Evolutionary conservation across 2,888 invertebrate genomes (phyloP), one percentile per base, ranked within the genome.

Genomic region (Melikaiella ostensackeni): DNA sequence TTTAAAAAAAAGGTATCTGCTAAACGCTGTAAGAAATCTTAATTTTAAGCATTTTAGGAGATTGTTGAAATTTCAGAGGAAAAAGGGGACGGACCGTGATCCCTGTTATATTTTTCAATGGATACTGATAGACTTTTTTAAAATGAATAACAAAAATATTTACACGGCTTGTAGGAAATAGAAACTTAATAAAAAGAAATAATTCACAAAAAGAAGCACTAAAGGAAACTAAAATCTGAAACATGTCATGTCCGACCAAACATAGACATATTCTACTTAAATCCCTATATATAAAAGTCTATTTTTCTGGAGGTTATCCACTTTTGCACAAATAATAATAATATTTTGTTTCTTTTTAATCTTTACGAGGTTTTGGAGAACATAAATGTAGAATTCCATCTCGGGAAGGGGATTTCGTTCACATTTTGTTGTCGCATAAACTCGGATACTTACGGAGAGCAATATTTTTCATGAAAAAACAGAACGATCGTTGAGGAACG

Each of bases 401-500:
- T 27, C 16, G 11, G 7, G 24, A 57, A 24, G 3, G 13, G 11
- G 8, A 57, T 57, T 13, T 57, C 24, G 24, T 57, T 57, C 21
- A 50, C 50, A 50, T 50, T 50, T 50, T 50, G 50, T 50, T 50
- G 50, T n/a, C 50, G 3, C 50, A 50, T 50, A 50, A 50, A 50
- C n/a, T 50, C 24, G 11, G 30, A 63, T 76, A 57, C 30, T 46
- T 70, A 70, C 19, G 24, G 11, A 33, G 59, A 55, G 59, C 42
- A 59, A 63, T 70, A 21, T 33, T 21, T 55, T 38, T 19, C 38
- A 46, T 64, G 61, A 70, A 24, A 57, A 61, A 24, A 16, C 76
- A 75, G 78, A 74, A 75, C 61, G 77, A 73, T 64, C 59, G 27
- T 55, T 21, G 55, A 1, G 55, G 21, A 55, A 42, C 5, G 16